A percentile compares a stretch with the other conserved stretches of the same genome.
These are phyloP conservation scores for Solenopsis invicta DNA, from an alignment of 1,140 invertebrate species.

Conservation along the genomic window DNA sequence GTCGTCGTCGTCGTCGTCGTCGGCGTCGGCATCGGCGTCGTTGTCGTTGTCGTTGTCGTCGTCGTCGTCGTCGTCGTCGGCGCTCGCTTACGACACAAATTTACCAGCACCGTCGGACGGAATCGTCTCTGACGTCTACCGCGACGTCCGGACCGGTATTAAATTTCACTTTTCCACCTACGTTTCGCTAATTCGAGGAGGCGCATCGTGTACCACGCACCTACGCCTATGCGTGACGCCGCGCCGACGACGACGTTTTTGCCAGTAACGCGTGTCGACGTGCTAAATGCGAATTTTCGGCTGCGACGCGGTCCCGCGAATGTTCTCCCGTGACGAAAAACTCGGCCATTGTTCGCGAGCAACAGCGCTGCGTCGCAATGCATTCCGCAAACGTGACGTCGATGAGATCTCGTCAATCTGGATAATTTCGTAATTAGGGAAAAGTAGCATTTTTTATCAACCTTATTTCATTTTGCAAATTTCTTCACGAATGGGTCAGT, in stretches of 20 bases:
- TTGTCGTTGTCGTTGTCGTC: slow-evolving; percentile 59
- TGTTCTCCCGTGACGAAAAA: slow-evolving; percentile 6
- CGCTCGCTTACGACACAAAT: slow-evolving; percentile 75
- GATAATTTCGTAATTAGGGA: not conserved
- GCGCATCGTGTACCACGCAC: slow-evolving; percentile 33
- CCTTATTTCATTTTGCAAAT: too few relatives aligned
- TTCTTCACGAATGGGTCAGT: not conserved
- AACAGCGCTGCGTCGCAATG: not conserved
- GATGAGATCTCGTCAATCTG: not conserved
- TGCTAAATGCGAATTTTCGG: slow-evolving; percentile 27
- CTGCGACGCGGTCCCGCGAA: not conserved
- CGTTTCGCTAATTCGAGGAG: slow-evolving; percentile 68
- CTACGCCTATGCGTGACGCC: slow-evolving; percentile 55
- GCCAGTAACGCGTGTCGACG: slow-evolving; percentile 37
- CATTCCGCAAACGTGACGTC: not conserved
- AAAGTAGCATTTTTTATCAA: not conserved
- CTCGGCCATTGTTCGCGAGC: not conserved
- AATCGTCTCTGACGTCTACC: slow-evolving; percentile 60
- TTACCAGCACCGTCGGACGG: slow-evolving; percentile 60
- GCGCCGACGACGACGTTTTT: slow-evolving; percentile 24
- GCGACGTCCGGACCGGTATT: slow-evolving; percentile 63
- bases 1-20: slow-evolving; percentile 58
- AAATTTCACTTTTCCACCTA: slow-evolving; percentile 75
- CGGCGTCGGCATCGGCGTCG: slow-evolving; percentile 59
- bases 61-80: slow-evolving; percentile 58